Percentiles rank a stretch among this genome's conserved stretches.
phyloP scores from a whole-genome alignment of 2,113 vertebrate species.

The Hyaena hyaena region DNA sequence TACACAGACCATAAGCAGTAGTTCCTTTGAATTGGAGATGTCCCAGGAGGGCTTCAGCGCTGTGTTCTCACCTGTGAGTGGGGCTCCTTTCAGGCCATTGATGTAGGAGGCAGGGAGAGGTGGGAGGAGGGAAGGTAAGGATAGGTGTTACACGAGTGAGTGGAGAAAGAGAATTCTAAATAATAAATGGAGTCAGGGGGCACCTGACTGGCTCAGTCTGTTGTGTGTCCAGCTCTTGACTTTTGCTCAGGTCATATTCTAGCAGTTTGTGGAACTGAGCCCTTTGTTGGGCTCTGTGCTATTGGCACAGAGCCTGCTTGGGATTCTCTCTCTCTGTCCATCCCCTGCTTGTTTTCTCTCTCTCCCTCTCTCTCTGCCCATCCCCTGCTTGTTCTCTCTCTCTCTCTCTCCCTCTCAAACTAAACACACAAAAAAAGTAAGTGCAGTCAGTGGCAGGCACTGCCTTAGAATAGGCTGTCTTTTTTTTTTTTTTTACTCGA shows the following conservation, averaged over 20 bases:
- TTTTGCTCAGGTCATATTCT: too few species aligned
- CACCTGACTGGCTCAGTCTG: too few species aligned
- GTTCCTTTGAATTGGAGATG: slow-evolving; percentile 80
- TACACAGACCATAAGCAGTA: slow-evolving; percentile 30
- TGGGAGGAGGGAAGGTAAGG: neutral
- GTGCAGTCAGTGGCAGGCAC: accelerated
- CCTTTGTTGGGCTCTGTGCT: too few species aligned
- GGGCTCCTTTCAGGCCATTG: neutral
- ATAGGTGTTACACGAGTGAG: neutral
- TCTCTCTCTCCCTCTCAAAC: too few species aligned
- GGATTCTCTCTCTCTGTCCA: too few species aligned
- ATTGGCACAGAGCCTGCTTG: too few species aligned
- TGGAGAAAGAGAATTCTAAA: neutral
- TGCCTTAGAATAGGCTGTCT: neutral
- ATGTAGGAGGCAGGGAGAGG: neutral
- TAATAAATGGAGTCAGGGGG: neutral
- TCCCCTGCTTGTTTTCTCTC: too few species aligned
- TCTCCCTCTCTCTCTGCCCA: too few species aligned
- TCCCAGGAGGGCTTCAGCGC: slow-evolving; percentile 83
- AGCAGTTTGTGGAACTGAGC: too few species aligned
- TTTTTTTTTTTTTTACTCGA: neutral
- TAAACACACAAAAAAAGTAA: too few species aligned
- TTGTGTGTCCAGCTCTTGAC: too few species aligned
- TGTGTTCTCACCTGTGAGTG: slow-evolving; percentile 70
- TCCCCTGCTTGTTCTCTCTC: too few species aligned